Percentiles rank a stretch among this genome's conserved stretches.
These are phyloP conservation scores for Lagopus muta DNA, from an alignment of 2,113 vertebrate species.

Conservation along the genomic window DNA sequence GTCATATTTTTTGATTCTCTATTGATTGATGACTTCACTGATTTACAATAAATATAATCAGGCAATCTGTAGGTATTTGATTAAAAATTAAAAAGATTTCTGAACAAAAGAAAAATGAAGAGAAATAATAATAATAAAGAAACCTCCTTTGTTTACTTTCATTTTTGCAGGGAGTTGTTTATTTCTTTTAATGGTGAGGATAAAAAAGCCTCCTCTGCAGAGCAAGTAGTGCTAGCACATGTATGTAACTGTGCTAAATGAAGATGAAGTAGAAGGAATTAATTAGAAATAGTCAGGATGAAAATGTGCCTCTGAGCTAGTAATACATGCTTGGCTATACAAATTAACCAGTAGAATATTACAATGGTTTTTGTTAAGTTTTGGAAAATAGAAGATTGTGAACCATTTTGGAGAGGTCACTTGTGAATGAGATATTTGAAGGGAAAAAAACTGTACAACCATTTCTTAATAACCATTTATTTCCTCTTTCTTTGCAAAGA, in stretches of 20 bases:
- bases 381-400: background rate
- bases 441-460: background rate
- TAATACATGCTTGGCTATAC: background rate
- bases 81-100: background rate
- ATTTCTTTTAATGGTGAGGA: background rate
- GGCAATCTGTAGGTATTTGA: background rate
- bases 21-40: background rate
- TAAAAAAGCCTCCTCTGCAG: background rate
- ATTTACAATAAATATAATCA: background rate
- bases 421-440: background rate
- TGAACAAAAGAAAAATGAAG: background rate
- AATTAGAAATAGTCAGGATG: background rate
- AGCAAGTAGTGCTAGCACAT: background rate
- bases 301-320: background rate
- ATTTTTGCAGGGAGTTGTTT: background rate
- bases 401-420: background rate
- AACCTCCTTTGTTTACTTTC: background rate
- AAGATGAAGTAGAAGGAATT: background rate
- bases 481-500: background rate
- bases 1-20: background rate
- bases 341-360: background rate
- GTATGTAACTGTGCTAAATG: background rate
- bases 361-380: background rate
- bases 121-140: background rate
- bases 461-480: background rate